Evolutionary conservation across 2,113 vertebrate genomes (phyloP).

Genomic region (Nibea coibor): DNA sequence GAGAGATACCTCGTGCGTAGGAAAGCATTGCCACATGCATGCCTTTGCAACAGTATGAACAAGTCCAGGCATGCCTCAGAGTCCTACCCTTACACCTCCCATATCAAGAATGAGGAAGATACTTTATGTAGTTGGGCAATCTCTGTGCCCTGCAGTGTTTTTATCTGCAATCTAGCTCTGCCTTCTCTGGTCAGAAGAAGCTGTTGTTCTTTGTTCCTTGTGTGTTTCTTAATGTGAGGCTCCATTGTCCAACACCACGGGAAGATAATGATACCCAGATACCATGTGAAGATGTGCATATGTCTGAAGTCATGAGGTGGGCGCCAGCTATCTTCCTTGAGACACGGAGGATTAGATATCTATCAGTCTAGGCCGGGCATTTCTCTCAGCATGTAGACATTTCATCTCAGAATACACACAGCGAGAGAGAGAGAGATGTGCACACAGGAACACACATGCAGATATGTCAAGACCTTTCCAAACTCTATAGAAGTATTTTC

Average conservation of each 20-base stretch:
- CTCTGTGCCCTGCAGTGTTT: background rate
- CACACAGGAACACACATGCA: background rate
- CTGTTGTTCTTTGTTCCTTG: conserved; percentile 44
- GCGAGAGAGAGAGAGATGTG: background rate
- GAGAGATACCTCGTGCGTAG: conserved; percentile 19
- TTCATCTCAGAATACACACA: conserved; percentile 2
- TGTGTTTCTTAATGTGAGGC: conserved; percentile 37
- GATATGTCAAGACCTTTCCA: background rate
- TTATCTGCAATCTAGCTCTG: conserved; percentile 33
- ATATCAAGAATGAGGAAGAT: conserved; percentile 61
- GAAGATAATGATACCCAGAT: conserved; percentile 34
- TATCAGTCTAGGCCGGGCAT: conserved; percentile 17
- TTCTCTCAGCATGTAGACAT: conserved; percentile 11
- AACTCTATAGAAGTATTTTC: background rate
- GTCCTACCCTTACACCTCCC: conserved; percentile 30
- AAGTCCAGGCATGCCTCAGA: conserved; percentile 39
- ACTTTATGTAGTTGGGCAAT: conserved; percentile 40
- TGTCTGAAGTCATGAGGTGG: conserved; percentile 34
- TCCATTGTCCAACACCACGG: conserved; percentile 44
- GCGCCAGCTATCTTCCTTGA: conserved; percentile 23
- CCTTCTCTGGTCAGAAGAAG: background rate
- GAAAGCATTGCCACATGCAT: conserved; percentile 15
- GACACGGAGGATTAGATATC: conserved; percentile 23
- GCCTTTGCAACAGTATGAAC: conserved; percentile 34
- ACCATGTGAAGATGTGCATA: conserved; percentile 1